Base-by-base conservation (phyloP, 2,797 vertebrate species). In the Pyrocephalus nanus region DNA sequence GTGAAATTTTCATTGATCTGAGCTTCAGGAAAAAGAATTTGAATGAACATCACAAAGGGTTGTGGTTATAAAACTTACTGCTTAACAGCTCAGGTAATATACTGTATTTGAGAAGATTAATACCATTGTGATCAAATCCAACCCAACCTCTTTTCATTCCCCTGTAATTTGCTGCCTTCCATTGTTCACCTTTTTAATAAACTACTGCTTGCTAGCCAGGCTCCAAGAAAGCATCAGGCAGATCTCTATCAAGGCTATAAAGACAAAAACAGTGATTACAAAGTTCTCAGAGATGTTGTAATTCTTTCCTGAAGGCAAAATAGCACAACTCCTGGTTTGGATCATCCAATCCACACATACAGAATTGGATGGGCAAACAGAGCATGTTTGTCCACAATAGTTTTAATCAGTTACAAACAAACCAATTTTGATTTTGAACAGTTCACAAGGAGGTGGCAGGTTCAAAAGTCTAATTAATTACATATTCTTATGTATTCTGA, bases 401-500 rank as follows among this genome's bases (percentile, higher is more conserved):
- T 62, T 82, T 86, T 40, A 76, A 85, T 79, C 62, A 50, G 36
- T 34, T 53, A 43, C 22, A 81, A 30, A 36, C 38, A 78, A 88
- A 58, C 17, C 26, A 51, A 58, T 79, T 95, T 72, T 90, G 36
- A 48, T 73, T 92, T 90, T 50, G 70, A 92, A 71, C 42, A n/a
- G 15, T 34, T 89, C 48, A 70, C 26, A 54, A 67, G 29, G 29
- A 95, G 8, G 15, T 32, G 36, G 11, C 51, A 81, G 43, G 40
- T 32, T 88, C 32, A 80, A 72, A 82, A 95, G 50, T 26, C 27
- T 83, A 54, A 95, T 76, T 67, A 67, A 30, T 73, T 89, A 76
- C 25, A 89, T 67, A 64, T 13, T n/a, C 62, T 25, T 30, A 36
- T 23, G 25, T n/a, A 51, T 69, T 71, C 45, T 67, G 67, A 89